Percentiles rank a stretch among this genome's conserved stretches.
These are phyloP conservation scores for Mantis religiosa DNA, from an alignment of 2,888 invertebrate genomes.

Conservation along the genomic window DNA sequence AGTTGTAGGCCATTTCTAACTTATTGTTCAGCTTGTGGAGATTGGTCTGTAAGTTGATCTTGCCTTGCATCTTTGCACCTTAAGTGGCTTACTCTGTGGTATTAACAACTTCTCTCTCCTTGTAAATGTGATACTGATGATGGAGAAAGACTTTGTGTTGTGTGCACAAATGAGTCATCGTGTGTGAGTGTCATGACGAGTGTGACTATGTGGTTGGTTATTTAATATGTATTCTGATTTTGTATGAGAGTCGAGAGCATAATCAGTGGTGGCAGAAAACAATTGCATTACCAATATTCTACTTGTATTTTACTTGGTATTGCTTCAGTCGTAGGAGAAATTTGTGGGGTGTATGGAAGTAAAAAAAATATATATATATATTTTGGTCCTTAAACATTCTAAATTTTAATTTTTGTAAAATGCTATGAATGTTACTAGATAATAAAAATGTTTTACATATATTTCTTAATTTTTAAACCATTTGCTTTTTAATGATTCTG, in stretches of 20 bases:
- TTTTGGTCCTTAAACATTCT: neutral
- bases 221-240: neutral
- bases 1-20: neutral
- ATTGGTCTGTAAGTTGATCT: neutral
- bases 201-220: neutral
- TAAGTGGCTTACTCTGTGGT: constrained; percentile 1
- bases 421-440: neutral
- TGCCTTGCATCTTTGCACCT: neutral
- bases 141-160: neutral
- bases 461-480: neutral
- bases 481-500: neutral
- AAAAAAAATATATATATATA: neutral
- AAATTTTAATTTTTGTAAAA: neutral
- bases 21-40: neutral
- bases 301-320: neutral
- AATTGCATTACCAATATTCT: neutral
- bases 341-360: neutral
- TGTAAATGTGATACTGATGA: constrained; percentile 5
- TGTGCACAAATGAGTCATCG: neutral
- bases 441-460: neutral
- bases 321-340: neutral
- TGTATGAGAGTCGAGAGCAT: neutral
- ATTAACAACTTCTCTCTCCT: neutral
- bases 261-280: constrained; percentile 1
- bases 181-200: neutral